Evolutionary conservation across 2,797 vertebrate genomes (phyloP), one percentile per base, ranked within the genome.

Genomic region (Liparis tanakae): DNA sequence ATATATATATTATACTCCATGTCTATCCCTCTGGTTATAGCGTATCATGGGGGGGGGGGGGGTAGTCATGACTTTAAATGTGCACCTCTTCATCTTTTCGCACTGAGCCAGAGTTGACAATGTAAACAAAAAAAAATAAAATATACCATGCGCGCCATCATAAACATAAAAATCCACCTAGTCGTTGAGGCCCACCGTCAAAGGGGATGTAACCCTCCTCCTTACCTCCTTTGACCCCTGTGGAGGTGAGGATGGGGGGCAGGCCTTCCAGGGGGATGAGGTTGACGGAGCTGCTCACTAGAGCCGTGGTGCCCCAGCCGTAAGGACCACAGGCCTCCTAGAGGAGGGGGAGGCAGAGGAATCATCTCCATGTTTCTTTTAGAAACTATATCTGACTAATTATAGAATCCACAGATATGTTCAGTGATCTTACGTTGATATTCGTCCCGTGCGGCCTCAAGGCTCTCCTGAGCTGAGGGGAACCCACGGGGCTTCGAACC

Each of bases 221-320:
- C 89, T 85, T 91, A 98, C 98, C 98, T 96, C 98, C 98, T 96
- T 99, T 99, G 81, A 99, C 96, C 60, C 98, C 98, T n/a, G 97
- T 99, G 81, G 98, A 99, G 85, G 98, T 99, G 75, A 99, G 98
- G 88, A 99, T 99, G 46, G 98, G 98, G 60, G 98, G 98, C 82
- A 99, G 96, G 25, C 98, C 98, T 59, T 97, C 96, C 87, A 97
- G 93, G 66, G 98, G 98, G 91, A 98, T 96, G 63, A 98, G 95
- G 89, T 99, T 99, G 90, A 96, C 94, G 62, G 97, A 96, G 85
- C 95, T 98, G 91, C 95, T 96, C 79, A 98, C 95, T 89, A 97
- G 95, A 91, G 96, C 84, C 17, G 93, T 86, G 69, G 88, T 90
- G n/a, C 91, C 91, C 92, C 93, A 92, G 36, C 91, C 89, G 2